phyloP scores from a whole-genome alignment of 2,797 vertebrate genomes.

The Odontamblyopus rebecca region DNA sequence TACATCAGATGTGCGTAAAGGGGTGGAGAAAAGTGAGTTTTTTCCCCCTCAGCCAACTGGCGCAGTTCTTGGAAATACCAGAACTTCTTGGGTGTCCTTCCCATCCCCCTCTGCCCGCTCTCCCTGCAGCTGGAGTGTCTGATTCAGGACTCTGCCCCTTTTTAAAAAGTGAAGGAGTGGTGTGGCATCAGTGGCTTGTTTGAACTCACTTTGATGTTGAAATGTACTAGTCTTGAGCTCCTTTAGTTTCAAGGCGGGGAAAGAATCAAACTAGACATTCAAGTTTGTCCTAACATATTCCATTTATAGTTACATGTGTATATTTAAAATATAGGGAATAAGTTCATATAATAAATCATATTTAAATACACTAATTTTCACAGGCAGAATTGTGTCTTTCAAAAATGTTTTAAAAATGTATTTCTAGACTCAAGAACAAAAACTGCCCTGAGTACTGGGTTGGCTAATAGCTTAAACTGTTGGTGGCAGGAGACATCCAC shows the following conservation, averaged over 20 bases:
- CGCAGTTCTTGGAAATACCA: constrained; percentile 55
- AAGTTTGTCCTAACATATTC: neutral
- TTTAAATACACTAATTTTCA: too few species aligned
- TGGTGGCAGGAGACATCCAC: neutral
- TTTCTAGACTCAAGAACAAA: too few species aligned
- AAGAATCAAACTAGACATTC: neutral
- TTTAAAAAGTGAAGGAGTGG: constrained; percentile 43
- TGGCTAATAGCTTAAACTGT: neutral
- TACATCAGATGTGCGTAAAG: constrained; percentile 20
- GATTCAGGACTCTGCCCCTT: constrained; percentile 36
- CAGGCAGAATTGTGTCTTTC: neutral
- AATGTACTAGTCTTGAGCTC: constrained; percentile 18
- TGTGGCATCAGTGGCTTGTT: constrained; percentile 26
- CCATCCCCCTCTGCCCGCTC: constrained; percentile 37
- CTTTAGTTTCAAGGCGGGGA: constrained; percentile 4
- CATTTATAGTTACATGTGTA: too few species aligned
- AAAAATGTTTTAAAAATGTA: neutral
- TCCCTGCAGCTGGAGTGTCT: constrained; percentile 36
- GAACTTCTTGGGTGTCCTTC: constrained; percentile 29
- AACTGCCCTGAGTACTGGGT: neutral
- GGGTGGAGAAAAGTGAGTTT: constrained; percentile 20
- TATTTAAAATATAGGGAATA: too few species aligned
- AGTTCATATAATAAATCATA: too few species aligned
- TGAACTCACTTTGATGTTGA: constrained; percentile 35
- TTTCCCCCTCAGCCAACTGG: constrained; percentile 16